Conservation (phyloP, 2,888 invertebrate genomes). For the Octonoba sinensis region DNA sequence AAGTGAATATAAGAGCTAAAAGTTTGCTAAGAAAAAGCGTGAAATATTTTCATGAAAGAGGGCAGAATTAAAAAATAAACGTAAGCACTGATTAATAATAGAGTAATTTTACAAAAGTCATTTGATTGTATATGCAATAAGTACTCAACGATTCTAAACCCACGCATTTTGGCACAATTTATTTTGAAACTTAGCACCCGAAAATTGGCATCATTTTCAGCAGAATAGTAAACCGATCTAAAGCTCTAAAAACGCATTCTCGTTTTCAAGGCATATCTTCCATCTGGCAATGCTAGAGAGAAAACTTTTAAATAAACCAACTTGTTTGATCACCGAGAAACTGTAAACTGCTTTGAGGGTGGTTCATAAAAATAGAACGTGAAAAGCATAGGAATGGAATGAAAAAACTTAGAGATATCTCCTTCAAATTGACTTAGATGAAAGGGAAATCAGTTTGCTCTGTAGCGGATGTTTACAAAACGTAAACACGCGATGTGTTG, state of each 20-base stretch:
- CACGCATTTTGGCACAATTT: slow-evolving; percentile 5
- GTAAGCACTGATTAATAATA: too few species aligned
- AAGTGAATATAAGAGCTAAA: too few species aligned
- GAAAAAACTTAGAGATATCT: not conserved
- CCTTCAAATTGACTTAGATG: not conserved
- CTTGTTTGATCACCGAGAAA: slow-evolving; percentile 8
- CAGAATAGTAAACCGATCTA: not conserved
- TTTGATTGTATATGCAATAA: too few species aligned
- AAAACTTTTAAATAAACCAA: slow-evolving; percentile 24
- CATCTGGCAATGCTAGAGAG: slow-evolving; percentile 6
- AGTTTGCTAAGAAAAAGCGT: too few species aligned
- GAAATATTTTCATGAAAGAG: too few species aligned
- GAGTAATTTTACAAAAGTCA: too few species aligned
- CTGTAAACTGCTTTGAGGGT: slow-evolving; percentile 3
- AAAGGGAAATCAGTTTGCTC: not conserved
- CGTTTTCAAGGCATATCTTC: slow-evolving; percentile 2
- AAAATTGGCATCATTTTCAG: slow-evolving; percentile 17
- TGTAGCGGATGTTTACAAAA: not conserved
- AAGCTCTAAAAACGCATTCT: not conserved
- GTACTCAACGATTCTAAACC: too few species aligned
- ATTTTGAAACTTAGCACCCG: slow-evolving; percentile 1
- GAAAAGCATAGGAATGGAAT: not conserved
- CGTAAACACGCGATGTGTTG: not conserved
- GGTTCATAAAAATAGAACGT: not conserved
- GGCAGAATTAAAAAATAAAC: too few species aligned